A percentile compares a stretch with the other conserved stretches of the same genome.
Evolutionary conservation across 1,140 invertebrate species (phyloP).

Genomic region (Manduca sexta): DNA sequence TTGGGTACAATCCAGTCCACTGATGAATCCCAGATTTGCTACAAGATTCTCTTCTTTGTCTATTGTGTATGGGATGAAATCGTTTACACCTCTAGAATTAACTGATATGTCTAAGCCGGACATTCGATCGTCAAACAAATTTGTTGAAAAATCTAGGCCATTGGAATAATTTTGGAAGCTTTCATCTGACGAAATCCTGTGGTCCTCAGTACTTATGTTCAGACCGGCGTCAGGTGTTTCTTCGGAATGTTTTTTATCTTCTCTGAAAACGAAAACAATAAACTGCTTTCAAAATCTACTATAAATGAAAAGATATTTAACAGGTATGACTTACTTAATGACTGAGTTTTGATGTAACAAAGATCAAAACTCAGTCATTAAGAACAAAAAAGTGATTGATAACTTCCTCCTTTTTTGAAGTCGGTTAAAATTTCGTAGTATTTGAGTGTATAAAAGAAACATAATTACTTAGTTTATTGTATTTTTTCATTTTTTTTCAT

Average conservation of each 20-base stretch:
- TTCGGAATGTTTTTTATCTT: constrained; percentile 1
- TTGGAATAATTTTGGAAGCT: constrained; percentile 36
- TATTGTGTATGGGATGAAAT: constrained; percentile 20
- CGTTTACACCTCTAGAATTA: constrained; percentile 25
- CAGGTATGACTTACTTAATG: no score
- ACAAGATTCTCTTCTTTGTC: constrained; percentile 18
- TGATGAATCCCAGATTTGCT: constrained; percentile 4
- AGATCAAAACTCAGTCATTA: no score
- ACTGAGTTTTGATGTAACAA: no score
- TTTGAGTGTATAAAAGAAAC: background rate
- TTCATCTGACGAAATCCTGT: constrained; percentile 33
- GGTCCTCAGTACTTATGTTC: constrained; percentile 21
- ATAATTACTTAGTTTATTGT: no score
- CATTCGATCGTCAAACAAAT: constrained; percentile 35
- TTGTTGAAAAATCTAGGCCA: constrained; percentile 34
- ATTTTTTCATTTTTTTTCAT: no score
- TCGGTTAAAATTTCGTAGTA: no score
- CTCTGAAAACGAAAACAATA: constrained; percentile 4
- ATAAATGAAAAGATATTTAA: no score
- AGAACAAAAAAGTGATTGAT: no score
- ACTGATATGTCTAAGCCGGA: constrained; percentile 27
- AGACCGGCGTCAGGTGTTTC: constrained; percentile 2
- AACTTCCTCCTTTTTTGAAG: no score
- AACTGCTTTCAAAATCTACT: no score
- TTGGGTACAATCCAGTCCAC: constrained; percentile 1